A percentile compares a stretch with the other conserved stretches of the same genome.
phyloP scores from a whole-genome alignment of 1,140 invertebrate species.

The Orius insidiosus region DNA sequence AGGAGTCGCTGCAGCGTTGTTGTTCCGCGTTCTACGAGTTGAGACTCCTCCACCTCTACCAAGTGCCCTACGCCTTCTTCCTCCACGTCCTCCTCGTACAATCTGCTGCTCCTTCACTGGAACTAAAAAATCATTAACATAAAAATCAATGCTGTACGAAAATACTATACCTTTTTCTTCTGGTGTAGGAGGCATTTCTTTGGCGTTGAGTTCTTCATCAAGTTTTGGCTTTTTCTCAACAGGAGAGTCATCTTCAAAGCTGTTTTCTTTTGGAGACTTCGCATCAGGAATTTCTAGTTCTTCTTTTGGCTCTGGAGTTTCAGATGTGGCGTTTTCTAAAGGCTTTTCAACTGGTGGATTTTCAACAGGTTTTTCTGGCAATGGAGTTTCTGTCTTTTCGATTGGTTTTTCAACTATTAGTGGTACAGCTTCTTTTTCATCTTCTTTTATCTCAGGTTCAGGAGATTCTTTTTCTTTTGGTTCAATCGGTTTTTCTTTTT shows the following conservation, averaged over 20 bases:
- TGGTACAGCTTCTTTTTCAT: background rate
- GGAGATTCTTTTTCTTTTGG: slow-evolving; percentile 17
- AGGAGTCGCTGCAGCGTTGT: slow-evolving; percentile 16
- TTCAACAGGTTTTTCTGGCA: too few species aligned
- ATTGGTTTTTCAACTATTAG: background rate
- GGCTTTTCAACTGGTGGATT: background rate
- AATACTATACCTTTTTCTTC: too few species aligned
- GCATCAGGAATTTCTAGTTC: slow-evolving; percentile 7
- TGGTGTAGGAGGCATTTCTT: too few species aligned
- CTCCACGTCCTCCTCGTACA: slow-evolving; percentile 19
- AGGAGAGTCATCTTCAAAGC: too few species aligned
- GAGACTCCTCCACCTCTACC: slow-evolving; percentile 24
- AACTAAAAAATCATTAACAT: too few species aligned
- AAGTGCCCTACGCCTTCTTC: slow-evolving; percentile 23
- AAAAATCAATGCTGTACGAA: too few species aligned
- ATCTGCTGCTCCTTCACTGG: too few species aligned
- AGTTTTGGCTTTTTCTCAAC: too few species aligned
- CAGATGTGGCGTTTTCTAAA: background rate
- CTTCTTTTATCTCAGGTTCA: slow-evolving; percentile 2
- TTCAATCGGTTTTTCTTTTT: slow-evolving; percentile 11
- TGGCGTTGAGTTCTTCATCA: too few species aligned
- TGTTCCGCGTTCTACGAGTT: slow-evolving; percentile 29
- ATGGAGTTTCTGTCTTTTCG: background rate
- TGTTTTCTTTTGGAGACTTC: too few species aligned
- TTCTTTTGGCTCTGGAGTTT: slow-evolving; percentile 16